A percentile compares a stretch with the other conserved stretches of the same genome.
Evolutionary conservation across 2,888 invertebrate species (phyloP).

Genomic region (Carpatolechia fugitivella): DNA sequence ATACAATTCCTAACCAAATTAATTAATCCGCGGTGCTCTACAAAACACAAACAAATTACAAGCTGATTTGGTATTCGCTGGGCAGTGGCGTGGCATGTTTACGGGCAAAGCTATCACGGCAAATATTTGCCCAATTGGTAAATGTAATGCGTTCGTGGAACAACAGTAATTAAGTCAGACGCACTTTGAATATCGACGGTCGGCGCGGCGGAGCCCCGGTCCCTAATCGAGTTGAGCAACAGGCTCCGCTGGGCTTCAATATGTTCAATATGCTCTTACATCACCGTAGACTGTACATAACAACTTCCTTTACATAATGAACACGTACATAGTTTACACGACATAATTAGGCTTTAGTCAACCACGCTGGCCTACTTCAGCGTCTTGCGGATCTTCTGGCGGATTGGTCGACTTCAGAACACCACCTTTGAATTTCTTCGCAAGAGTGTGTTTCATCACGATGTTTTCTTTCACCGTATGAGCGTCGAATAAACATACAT

Average conservation of each 20-base stretch:
- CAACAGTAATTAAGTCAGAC: constrained; percentile 39
- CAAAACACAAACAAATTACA: neutral
- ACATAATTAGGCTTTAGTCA: too few species aligned
- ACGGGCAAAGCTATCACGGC: constrained; percentile 22
- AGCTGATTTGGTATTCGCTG: constrained; percentile 7
- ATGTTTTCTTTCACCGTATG: too few species aligned
- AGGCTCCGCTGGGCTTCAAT: constrained; percentile 33
- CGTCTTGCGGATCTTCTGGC: too few species aligned
- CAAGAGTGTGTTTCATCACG: too few species aligned
- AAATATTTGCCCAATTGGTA: constrained; percentile 29
- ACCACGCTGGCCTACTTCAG: too few species aligned
- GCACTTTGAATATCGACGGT: constrained; percentile 16
- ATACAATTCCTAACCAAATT: neutral
- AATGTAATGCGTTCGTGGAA: constrained; percentile 33
- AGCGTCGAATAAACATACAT: too few species aligned
- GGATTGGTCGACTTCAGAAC: too few species aligned
- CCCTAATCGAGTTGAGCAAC: constrained; percentile 41
- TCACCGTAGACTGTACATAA: neutral
- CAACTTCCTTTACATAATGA: neutral
- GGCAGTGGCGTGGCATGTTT: constrained; percentile 12
- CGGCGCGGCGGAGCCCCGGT: constrained; percentile 1
- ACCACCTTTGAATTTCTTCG: too few species aligned
- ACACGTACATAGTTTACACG: too few species aligned
- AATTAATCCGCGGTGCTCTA: neutral
- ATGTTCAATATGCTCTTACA: neutral